Evolutionary conservation across 2,113 vertebrate species (phyloP), one percentile per base, ranked within the genome.

Genomic region (pig (Sus scrofa)): DNA sequence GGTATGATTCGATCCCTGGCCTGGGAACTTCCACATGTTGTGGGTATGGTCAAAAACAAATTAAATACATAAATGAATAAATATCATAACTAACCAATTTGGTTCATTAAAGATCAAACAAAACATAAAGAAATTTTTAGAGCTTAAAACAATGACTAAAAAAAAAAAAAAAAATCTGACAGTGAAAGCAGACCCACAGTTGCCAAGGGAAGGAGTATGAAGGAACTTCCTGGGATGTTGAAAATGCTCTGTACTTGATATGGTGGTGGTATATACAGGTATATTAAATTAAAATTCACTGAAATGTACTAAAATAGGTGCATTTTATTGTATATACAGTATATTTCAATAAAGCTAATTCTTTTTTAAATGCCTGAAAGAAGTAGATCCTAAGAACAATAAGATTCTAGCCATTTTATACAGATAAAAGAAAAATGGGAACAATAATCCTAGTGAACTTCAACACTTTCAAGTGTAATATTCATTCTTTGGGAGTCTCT

Each of bases 71-170:
- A n/a, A n/a, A n/a, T n/a, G n/a, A n/a, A n/a, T n/a, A n/a, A n/a
- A n/a, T n/a, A 70, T 37, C 37, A 27, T 32, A 83, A 71, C 4
- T 58, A 20, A 79, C 20, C 13, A 78, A 78, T 65, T 30, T 75
- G 39, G 7, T 62, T 95, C 14, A 52, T 54, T 63, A 85, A 60
- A 92, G 26, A 32, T 37, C 78, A 88, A 87, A 84, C 74, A 84
- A 95, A 95, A 81, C 58, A 85, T 67, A 3, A 44, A 94, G 44
- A 74, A 52, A 68, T 85, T 79, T 85, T 89, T 56, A 92, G 58
- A 67, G 13, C 32, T 90, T 77, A 73, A 67, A 86, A 83, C 4
- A 71, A 58, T 39, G 26, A 32, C 34, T 15, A 56, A 58, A 73
- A 83, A 79, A 94, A 58, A 73, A 83, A 79, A 94, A 85, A n/a